phyloP scores from a whole-genome alignment of 2,888 invertebrate genomes.

The Brachyopa scutellaris region DNA sequence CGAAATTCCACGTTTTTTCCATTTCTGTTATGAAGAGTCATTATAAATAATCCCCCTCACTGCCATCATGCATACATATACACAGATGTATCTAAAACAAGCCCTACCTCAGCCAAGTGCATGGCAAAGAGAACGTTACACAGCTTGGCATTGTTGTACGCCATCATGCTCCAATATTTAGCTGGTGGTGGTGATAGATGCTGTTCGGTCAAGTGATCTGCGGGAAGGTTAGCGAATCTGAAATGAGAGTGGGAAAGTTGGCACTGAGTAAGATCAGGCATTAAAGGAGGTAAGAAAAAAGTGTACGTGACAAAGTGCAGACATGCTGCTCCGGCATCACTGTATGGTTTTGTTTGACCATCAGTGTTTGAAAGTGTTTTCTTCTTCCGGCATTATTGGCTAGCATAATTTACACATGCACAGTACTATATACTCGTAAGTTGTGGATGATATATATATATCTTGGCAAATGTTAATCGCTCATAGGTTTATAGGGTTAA shows the following conservation, averaged over 20 bases:
- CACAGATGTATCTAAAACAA: neutral
- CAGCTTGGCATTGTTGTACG: conserved; percentile 95
- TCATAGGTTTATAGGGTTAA: too few relatives aligned
- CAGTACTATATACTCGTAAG: too few relatives aligned
- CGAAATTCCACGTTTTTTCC: conserved; percentile 87
- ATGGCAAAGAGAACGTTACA: conserved; percentile 93
- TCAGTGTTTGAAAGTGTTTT: conserved; percentile 38
- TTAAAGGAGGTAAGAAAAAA: conserved; percentile 42
- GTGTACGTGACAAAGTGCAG: conserved; percentile 71
- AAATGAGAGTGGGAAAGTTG: conserved; percentile 31
- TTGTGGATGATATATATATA: too few relatives aligned
- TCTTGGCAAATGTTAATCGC: too few relatives aligned
- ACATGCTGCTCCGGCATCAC: conserved; percentile 16
- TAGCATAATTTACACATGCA: too few relatives aligned
- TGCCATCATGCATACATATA: too few relatives aligned
- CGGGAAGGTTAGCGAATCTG: conserved; percentile 83
- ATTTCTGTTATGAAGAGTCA: conserved; percentile 80
- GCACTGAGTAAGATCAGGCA: conserved; percentile 10
- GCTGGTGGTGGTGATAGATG: conserved; percentile 87
- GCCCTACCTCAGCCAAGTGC: conserved; percentile 86
- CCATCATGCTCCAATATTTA: conserved; percentile 90
- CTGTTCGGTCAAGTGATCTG: conserved; percentile 83
- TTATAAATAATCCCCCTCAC: neutral
- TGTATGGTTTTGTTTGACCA: conserved; percentile 29
- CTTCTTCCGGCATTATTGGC: too few relatives aligned